Conservation (phyloP, 2,888 invertebrate genomes). For the Lordiphosa andalusiaca region DNA sequence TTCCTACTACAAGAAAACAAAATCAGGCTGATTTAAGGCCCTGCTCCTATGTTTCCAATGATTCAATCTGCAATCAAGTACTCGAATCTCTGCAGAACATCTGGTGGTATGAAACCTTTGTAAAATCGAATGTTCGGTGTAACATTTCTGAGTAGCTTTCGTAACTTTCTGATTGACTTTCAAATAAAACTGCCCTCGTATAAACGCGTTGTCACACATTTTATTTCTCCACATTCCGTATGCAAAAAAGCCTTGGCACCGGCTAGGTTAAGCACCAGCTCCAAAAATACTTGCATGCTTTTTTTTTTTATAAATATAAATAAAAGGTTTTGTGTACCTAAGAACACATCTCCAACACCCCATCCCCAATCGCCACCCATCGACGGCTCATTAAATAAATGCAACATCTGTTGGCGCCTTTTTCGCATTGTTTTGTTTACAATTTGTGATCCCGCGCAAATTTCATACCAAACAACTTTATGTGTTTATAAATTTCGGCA, state of each 20-base stretch:
- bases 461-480: constrained; percentile 36
- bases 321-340: constrained; percentile 45
- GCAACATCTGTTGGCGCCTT: constrained; percentile 65
- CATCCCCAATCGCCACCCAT: constrained; percentile 24
- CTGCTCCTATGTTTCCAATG: no score
- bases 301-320: constrained; percentile 53
- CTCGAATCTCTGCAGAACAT: no score
- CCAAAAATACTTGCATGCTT: constrained; percentile 17
- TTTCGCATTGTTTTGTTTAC: constrained; percentile 56
- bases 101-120: no score
- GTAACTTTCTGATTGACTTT: no score
- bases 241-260: constrained; percentile 37
- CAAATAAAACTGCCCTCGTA: neutral
- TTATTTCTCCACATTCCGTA: constrained; percentile 18
- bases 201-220: constrained; percentile 29
- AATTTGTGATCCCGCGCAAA: constrained; percentile 32
- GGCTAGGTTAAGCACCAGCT: constrained; percentile 45
- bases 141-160: no score
- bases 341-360: constrained; percentile 44
- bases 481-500: constrained; percentile 25
- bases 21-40: no score
- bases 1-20: no score
- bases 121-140: no score
- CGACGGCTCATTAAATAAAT: constrained; percentile 52
- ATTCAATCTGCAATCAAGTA: no score